phyloP scores from a whole-genome alignment of 2,113 vertebrate genomes.

The Oophaga pumilio region DNA sequence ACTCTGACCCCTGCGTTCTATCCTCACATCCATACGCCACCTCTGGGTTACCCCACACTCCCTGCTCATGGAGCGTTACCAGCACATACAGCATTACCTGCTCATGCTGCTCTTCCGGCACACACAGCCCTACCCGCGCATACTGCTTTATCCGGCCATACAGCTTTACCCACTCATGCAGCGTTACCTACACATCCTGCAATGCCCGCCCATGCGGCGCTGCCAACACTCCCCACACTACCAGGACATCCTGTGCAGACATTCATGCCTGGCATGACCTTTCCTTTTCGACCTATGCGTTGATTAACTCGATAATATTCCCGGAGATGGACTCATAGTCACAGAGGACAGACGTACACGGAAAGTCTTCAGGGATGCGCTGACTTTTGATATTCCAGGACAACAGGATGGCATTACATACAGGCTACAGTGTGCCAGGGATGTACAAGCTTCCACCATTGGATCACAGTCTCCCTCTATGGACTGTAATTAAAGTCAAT shows the following conservation, averaged over 20 bases:
- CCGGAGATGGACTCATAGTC: not conserved
- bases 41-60: conserved; percentile 77
- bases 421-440: not conserved
- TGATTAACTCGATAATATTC: conserved; percentile 59
- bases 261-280: conserved; percentile 79
- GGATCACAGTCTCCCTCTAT: not conserved
- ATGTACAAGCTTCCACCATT: not conserved
- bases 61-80: conserved; percentile 75
- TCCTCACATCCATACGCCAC: conserved; percentile 90
- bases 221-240: conserved; percentile 76
- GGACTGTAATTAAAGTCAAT: not conserved
- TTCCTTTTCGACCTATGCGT: conserved; percentile 88
- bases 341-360: not conserved
- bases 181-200: conserved; percentile 71
- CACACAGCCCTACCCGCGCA: conserved; percentile 78
- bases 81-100: conserved; percentile 64
- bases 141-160: not conserved
- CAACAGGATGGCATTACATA: not conserved
- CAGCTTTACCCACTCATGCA: conserved; percentile 66
- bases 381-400: not conserved
- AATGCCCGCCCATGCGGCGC: conserved; percentile 70
- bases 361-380: not conserved
- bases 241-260: conserved; percentile 80
- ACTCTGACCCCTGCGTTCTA: conserved; percentile 81
- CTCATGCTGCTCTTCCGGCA: conserved; percentile 72